Percentiles rank a stretch among this genome's conserved stretches.
phyloP scores from a whole-genome alignment of 2,888 invertebrate genomes.

The Lasioglossum calceatum region DNA sequence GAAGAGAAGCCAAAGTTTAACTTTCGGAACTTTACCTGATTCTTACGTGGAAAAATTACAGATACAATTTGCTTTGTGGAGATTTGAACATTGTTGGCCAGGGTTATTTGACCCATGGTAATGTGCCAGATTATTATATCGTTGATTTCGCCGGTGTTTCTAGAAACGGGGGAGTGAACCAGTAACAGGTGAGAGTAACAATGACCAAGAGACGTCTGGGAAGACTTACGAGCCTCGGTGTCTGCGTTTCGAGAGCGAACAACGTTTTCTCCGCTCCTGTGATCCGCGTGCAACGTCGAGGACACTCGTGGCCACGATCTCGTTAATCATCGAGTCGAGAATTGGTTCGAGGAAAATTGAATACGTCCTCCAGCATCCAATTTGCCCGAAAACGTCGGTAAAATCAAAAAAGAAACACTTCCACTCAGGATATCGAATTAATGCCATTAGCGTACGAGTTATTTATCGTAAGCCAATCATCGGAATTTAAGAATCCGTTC shows the following conservation, averaged over 20 bases:
- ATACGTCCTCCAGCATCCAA: not conserved
- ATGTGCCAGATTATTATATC: not conserved
- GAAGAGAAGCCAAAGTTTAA: not conserved
- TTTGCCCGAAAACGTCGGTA: not conserved
- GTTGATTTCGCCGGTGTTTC: not conserved
- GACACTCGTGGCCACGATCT: slow-evolving; percentile 29
- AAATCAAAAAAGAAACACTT: not conserved
- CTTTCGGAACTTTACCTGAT: not conserved
- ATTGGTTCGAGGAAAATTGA: slow-evolving; percentile 17
- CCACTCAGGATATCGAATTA: not conserved
- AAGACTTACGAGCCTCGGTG: slow-evolving; percentile 27
- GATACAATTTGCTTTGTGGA: not conserved
- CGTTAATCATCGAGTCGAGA: slow-evolving; percentile 49
- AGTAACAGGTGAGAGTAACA: not conserved
- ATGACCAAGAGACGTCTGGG: slow-evolving; percentile 30
- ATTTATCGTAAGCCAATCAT: not conserved
- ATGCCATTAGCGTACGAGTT: not conserved
- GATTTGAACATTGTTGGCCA: not conserved
- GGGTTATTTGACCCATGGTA: not conserved
- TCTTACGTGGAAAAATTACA: not conserved
- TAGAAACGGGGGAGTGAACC: slow-evolving; percentile 9
- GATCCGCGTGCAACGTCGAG: slow-evolving; percentile 17
- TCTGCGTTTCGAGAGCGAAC: slow-evolving; percentile 21
- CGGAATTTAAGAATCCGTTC: not conserved
- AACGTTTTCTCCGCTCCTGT: slow-evolving; percentile 18